Conservation (phyloP, 30 jellyfish, hydroid and myxozoan genomes). For the Hydractinia echinata region DNA sequence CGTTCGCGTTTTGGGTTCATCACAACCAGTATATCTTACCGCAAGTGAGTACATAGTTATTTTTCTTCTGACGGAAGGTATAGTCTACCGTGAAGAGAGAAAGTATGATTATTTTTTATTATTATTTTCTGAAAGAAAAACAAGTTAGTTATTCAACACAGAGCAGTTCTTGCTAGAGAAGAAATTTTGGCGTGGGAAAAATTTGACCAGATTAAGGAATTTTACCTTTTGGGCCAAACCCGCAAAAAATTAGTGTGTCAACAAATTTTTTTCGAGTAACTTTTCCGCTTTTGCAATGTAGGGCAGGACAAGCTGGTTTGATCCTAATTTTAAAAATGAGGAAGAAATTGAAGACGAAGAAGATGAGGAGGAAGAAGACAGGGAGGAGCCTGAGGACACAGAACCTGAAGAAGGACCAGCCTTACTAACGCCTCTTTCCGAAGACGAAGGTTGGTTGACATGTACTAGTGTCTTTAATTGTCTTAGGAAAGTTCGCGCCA, state of each 20-base stretch:
- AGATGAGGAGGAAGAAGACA: constrained; percentile 92
- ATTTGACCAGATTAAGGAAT: too few relatives aligned
- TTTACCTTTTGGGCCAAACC: too few relatives aligned
- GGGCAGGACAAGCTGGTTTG: constrained; percentile 88
- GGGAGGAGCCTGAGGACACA: constrained; percentile 82
- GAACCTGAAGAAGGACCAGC: constrained; percentile 96
- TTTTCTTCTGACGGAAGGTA: neutral
- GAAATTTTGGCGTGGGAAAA: too few relatives aligned
- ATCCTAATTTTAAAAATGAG: constrained; percentile 46
- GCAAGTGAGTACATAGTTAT: constrained; percentile 41
- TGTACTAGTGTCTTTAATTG: neutral
- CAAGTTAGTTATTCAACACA: too few relatives aligned
- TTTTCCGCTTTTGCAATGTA: neutral
- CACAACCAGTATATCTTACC: constrained; percentile 80
- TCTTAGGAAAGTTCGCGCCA: too few relatives aligned
- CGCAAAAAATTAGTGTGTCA: neutral
- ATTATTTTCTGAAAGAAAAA: too few relatives aligned
- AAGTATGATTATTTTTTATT: too few relatives aligned
- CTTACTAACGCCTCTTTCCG: constrained; percentile 93
- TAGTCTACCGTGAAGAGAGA: too few relatives aligned
- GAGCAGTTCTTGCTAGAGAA: too few relatives aligned
- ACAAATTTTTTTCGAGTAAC: neutral
- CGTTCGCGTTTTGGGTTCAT: constrained; percentile 90
- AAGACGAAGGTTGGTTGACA: constrained; percentile 63
- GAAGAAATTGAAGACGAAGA: constrained; percentile 80